Percentiles rank a stretch among this genome's conserved stretches.
Conservation (phyloP, 2,113 vertebrate species). For the Solenodon paradoxus region DNA sequence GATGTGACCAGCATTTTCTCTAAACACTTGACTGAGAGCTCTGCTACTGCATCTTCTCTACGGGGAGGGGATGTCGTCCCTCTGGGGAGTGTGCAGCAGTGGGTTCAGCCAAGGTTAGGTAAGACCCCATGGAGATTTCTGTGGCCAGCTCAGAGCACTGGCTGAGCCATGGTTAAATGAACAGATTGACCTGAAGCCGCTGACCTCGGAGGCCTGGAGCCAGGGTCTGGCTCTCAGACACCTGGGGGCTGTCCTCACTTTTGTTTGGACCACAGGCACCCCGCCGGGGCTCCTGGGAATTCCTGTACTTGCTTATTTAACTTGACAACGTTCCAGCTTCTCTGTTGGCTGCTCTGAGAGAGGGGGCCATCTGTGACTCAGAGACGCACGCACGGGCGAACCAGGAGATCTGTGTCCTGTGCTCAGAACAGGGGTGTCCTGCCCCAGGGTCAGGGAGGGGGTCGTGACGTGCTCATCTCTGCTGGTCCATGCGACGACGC, state of each 20-base stretch:
- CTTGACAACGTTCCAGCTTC: not conserved
- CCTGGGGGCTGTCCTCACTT: not conserved
- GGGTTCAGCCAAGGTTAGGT: not conserved
- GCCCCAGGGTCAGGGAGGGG: not conserved
- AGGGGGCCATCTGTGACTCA: not conserved
- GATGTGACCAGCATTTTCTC: not conserved
- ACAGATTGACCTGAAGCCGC: not conserved
- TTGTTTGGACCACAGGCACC: not conserved
- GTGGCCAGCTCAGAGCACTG: not conserved
- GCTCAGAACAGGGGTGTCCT: not conserved
- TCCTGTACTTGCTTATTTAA: constrained; percentile 18
- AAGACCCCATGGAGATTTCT: not conserved
- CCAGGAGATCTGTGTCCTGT: not conserved
- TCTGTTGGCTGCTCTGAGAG: not conserved
- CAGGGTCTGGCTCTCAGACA: not conserved
- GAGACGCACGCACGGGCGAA: not conserved
- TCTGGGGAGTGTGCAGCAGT: not conserved
- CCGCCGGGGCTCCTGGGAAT: not conserved
- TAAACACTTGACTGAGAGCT: not conserved
- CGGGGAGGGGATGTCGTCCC: not conserved
- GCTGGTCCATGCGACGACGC: not conserved
- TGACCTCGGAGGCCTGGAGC: not conserved
- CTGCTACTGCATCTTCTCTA: not conserved
- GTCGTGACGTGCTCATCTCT: no score
- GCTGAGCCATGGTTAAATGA: not conserved